A percentile compares a stretch with the other conserved stretches of the same genome.
These are phyloP conservation scores for Speoplatyrhinus poulsoni DNA, from an alignment of 2,113 vertebrate species.

Conservation along the genomic window DNA sequence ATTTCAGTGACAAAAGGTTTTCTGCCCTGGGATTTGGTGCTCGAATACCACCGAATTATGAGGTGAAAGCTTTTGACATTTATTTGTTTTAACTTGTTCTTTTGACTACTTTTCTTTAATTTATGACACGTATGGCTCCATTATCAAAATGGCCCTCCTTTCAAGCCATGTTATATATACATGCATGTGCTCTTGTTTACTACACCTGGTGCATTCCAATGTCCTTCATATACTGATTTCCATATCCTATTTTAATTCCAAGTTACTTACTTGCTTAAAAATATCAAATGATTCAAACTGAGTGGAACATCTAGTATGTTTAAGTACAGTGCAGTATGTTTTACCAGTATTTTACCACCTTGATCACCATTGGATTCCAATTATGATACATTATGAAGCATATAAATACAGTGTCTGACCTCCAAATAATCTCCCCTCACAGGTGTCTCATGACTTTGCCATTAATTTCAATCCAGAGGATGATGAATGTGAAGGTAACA, in stretches of 20 bases:
- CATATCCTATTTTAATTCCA: constrained; percentile 50
- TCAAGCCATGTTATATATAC: constrained; percentile 6
- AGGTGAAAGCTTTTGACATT: constrained; percentile 73
- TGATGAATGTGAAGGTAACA: constrained; percentile 92
- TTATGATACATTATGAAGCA: neutral
- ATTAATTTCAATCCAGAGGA: constrained; percentile 95
- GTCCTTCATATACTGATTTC: constrained; percentile 24
- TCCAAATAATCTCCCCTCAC: constrained; percentile 22
- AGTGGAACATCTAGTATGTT: constrained; percentile 43
- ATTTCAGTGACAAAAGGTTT: constrained; percentile 90
- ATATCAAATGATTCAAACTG: constrained; percentile 51
- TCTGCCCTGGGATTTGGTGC: constrained; percentile 96
- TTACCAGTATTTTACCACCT: constrained; percentile 29
- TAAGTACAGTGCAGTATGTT: constrained; percentile 52
- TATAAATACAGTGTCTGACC: constrained; percentile 8
- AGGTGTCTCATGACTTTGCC: constrained; percentile 97
- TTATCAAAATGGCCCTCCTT: too few relatives aligned
- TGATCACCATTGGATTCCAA: neutral
- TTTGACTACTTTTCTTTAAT: constrained; percentile 11
- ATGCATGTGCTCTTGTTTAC: constrained; percentile 19
- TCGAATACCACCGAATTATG: constrained; percentile 93
- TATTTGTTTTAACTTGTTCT: neutral
- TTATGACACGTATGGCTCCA: neutral
- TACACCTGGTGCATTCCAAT: constrained; percentile 23
- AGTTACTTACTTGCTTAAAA: constrained; percentile 32